phyloP scores from a whole-genome alignment of 2,113 vertebrate species.

The Ptilonorhynchus violaceus region DNA sequence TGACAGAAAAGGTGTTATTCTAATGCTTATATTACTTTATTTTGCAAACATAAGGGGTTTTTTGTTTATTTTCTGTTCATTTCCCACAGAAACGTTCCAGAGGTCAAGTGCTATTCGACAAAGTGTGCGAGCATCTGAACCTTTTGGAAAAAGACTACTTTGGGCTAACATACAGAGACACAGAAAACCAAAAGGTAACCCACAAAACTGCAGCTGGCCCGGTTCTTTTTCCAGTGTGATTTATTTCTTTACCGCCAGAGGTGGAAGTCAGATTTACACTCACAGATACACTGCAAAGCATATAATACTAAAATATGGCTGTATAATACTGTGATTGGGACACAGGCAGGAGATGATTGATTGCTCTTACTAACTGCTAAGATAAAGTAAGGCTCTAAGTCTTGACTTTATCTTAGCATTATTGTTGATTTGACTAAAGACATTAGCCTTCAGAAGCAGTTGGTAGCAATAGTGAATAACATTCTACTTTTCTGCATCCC shows the following conservation, averaged over 20 bases:
- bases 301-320: neutral
- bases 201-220: neutral
- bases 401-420: neutral
- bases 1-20: neutral
- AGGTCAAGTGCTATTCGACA: slow-evolving; percentile 90
- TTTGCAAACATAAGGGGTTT: neutral
- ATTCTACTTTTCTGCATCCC: neutral
- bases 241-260: neutral
- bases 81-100: slow-evolving; percentile 86
- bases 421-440: neutral
- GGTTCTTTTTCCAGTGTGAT: neutral
- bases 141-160: slow-evolving; percentile 97
- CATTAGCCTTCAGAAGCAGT: neutral
- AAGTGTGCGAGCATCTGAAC: slow-evolving; percentile 95
- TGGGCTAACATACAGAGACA: slow-evolving; percentile 88
- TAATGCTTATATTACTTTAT: neutral
- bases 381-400: neutral
- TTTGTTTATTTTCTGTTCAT: neutral
- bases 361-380: neutral
- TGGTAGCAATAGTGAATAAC: neutral
- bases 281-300: neutral
- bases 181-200: slow-evolving; percentile 93
- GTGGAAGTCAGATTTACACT: neutral
- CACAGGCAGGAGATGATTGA: neutral
- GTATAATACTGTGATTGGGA: neutral